Conservation (phyloP, 2,888 invertebrate genomes). For the Sclerodermus sp. region DNA sequence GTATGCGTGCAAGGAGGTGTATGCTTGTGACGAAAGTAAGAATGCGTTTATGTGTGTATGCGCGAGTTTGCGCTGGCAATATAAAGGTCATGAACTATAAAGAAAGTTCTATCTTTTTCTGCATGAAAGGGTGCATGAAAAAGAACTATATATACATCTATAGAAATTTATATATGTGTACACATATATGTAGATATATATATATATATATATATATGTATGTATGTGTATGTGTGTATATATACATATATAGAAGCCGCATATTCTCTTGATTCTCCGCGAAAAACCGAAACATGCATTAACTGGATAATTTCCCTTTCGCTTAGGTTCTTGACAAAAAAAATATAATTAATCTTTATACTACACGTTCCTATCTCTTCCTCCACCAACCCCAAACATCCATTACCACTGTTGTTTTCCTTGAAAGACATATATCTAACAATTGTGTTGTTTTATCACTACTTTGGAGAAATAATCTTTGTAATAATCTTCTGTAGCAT, state of each 20-base stretch:
- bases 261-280: background rate
- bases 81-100: background rate
- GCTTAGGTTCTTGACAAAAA: too few relatives aligned
- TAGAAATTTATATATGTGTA: background rate
- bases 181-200: background rate
- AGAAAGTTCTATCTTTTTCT: background rate
- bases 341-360: too few relatives aligned
- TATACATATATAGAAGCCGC: background rate
- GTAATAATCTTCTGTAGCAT: conserved; percentile 8
- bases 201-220: too few relatives aligned
- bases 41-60: conserved; percentile 2
- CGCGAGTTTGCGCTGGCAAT: conserved; percentile 5
- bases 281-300: too few relatives aligned
- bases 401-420: too few relatives aligned
- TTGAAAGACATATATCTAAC: too few relatives aligned
- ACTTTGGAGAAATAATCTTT: too few relatives aligned
- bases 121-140: background rate
- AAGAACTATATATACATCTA: conserved; percentile 3
- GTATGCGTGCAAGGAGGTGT: background rate
- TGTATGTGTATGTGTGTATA: background rate
- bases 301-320: too few relatives aligned
- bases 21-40: background rate
- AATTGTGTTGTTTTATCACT: background rate
- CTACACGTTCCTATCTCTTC: too few relatives aligned
- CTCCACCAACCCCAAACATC: too few relatives aligned